These are phyloP conservation scores for Eclectus roratus DNA, from an alignment of 2,113 vertebrate species.

Conservation along the genomic window DNA sequence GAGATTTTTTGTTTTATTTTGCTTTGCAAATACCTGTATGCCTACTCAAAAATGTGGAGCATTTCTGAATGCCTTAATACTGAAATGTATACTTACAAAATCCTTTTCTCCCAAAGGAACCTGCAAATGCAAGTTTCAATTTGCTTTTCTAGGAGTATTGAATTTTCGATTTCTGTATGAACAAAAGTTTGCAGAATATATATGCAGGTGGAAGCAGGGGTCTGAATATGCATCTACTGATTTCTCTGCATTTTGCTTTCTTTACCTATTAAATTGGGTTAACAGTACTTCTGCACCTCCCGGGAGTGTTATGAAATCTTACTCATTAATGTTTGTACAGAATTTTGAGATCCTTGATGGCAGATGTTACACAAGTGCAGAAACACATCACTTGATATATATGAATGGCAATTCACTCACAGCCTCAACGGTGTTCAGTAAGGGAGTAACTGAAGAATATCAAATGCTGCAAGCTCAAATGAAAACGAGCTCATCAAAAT, in stretches of 20 bases:
- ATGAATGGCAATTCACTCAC: slow-evolving; percentile 2
- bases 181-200: neutral
- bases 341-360: neutral
- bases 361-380: neutral
- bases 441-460: slow-evolving; percentile 19
- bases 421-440: neutral
- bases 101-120: neutral
- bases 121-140: neutral
- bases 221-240: neutral
- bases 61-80: neutral
- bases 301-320: neutral
- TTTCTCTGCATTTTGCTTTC: neutral
- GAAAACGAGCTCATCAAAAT: slow-evolving; percentile 38
- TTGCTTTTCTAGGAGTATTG: neutral
- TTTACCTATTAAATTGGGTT: neutral
- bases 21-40: neutral
- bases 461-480: slow-evolving; percentile 15
- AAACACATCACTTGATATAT: neutral
- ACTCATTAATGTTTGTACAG: neutral
- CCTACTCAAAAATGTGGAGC: neutral
- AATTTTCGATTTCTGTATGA: neutral
- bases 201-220: neutral
- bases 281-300: neutral
- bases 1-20: neutral
- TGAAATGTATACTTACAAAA: neutral